These are phyloP conservation scores for Heliconius ethilla DNA, from an alignment of 2,888 invertebrate genomes.

Conservation along the genomic window DNA sequence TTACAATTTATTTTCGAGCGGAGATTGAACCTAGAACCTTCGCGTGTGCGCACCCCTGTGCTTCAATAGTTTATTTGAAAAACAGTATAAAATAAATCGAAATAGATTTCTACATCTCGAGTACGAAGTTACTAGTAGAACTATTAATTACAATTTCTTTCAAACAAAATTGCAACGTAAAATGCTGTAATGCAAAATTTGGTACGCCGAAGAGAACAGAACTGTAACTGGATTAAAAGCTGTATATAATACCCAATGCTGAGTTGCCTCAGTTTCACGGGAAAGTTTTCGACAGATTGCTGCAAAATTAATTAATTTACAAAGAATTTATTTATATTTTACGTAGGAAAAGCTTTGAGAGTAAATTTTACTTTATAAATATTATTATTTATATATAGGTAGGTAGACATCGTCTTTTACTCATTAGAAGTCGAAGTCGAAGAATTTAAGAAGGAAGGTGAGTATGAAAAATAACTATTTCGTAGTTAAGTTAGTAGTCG, in stretches of 20 bases:
- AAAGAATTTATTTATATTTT: slow-evolving; percentile 34
- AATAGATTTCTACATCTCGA: slow-evolving; percentile 60
- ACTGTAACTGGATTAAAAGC: slow-evolving; percentile 47
- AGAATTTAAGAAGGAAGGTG: not conserved
- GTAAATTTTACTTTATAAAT: slow-evolving; percentile 24
- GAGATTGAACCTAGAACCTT: too few relatives aligned
- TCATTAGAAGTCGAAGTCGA: slow-evolving; percentile 18
- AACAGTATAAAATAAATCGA: not conserved
- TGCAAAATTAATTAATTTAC: slow-evolving; percentile 33
- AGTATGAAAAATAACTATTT: not conserved
- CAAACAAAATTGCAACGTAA: slow-evolving; percentile 53
- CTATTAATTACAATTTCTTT: slow-evolving; percentile 67
- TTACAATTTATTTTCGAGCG: too few relatives aligned
- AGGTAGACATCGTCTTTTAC: not conserved
- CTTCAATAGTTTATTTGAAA: not conserved
- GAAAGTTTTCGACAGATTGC: slow-evolving; percentile 39
- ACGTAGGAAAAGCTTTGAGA: slow-evolving; percentile 24
- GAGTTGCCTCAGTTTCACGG: slow-evolving; percentile 38
- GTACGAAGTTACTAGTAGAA: slow-evolving; percentile 54
- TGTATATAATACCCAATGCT: slow-evolving; percentile 43
- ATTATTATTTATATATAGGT: not conserved
- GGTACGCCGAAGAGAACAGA: slow-evolving; percentile 47
- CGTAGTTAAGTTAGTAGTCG: not conserved
- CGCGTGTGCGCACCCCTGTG: too few relatives aligned
- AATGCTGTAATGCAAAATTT: slow-evolving; percentile 56